Evolutionary conservation across 30 jellyfish, hydroid and myxozoan species (phyloP).

Genomic region (Hydractinia echinata): DNA sequence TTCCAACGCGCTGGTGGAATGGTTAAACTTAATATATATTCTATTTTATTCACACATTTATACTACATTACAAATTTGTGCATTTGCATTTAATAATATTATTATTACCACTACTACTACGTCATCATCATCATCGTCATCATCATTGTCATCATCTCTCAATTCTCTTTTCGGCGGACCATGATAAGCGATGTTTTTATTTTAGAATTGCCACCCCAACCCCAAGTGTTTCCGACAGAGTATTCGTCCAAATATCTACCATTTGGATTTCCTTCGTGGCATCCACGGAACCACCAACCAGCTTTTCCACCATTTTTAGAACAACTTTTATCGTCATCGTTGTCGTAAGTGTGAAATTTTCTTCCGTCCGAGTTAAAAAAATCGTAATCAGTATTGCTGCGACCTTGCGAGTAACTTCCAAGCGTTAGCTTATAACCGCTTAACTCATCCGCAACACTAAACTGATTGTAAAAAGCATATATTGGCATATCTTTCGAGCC

Average conservation of each 20-base stretch:
- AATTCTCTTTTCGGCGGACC: too few species aligned
- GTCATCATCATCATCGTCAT: too few species aligned
- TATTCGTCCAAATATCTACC: not conserved
- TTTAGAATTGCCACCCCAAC: too few species aligned
- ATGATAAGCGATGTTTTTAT: too few species aligned
- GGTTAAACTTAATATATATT: too few species aligned
- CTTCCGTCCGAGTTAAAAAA: not conserved
- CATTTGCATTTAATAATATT: too few species aligned
- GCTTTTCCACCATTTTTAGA: not conserved
- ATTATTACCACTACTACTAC: too few species aligned
- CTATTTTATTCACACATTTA: too few species aligned
- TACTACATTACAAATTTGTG: too few species aligned
- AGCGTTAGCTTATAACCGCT: not conserved
- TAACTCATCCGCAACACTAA: not conserved
- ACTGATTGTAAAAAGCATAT: not conserved
- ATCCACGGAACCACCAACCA: slow-evolving; percentile 11
- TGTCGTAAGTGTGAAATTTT: not conserved
- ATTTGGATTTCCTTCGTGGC: slow-evolving; percentile 8
- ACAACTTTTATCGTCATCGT: not conserved
- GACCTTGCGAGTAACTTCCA: not conserved
- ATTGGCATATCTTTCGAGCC: not conserved
- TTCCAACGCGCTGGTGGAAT: too few species aligned
- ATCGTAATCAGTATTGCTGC: not conserved
- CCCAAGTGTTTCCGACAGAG: not conserved
- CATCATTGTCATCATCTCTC: too few species aligned